Conservation (phyloP, 2,797 vertebrate species). For the Delichon dasypus region DNA sequence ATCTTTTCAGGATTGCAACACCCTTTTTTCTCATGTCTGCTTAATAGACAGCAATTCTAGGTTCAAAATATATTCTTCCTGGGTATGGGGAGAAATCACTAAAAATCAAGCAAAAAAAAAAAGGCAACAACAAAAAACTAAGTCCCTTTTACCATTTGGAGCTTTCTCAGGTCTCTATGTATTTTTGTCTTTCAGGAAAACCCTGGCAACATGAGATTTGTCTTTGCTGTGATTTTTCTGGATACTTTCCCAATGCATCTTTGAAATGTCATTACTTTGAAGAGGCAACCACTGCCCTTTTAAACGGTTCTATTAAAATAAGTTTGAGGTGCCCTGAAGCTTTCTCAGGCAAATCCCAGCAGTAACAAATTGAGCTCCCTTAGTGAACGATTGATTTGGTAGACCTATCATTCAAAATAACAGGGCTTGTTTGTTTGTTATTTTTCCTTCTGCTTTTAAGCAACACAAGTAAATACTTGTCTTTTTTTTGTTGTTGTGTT, state of each 20-base stretch:
- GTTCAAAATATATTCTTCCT: not conserved
- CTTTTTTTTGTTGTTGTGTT: not conserved
- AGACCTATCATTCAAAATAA: not conserved
- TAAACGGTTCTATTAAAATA: not conserved
- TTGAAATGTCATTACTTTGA: constrained; percentile 40
- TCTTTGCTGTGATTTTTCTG: not conserved
- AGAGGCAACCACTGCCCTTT: constrained; percentile 32
- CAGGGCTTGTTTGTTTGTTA: not conserved
- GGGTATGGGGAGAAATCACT: not conserved
- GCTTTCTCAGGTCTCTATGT: not conserved
- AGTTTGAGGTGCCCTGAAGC: not conserved
- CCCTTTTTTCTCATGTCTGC: not conserved
- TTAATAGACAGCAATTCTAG: not conserved
- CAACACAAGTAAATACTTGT: not conserved
- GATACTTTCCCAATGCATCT: not conserved
- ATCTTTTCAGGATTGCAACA: not conserved
- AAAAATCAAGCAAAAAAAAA: not conserved
- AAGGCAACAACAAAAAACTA: too few species aligned
- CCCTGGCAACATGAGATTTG: not conserved
- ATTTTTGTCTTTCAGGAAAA: not conserved
- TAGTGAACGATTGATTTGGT: not conserved
- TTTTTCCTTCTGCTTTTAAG: not conserved
- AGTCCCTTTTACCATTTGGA: not conserved
- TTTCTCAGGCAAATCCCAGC: not conserved
- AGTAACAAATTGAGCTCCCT: not conserved